These are phyloP conservation scores for Caenorhabditis sp. DNA, from an alignment of 2,888 invertebrate genomes.

Conservation along the genomic window DNA sequence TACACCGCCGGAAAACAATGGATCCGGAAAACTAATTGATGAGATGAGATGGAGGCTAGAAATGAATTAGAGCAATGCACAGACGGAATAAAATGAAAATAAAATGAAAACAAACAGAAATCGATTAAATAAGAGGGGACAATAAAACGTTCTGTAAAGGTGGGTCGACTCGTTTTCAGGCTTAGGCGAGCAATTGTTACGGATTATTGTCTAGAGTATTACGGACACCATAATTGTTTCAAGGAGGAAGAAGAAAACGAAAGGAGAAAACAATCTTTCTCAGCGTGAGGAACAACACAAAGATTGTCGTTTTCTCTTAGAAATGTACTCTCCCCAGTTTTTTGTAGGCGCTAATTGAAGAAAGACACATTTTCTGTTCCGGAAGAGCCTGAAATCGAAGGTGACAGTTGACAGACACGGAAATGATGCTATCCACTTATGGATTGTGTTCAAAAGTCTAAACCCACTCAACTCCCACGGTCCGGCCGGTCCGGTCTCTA, in stretches of 20 bases:
- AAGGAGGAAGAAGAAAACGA: background rate
- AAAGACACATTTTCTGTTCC: no score
- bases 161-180: background rate
- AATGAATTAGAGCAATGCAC: background rate
- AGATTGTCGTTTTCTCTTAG: background rate
- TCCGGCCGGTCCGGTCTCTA: no score
- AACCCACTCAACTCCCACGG: no score
- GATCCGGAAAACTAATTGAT: slow-evolving; percentile 9
- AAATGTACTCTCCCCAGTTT: no score
- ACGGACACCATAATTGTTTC: background rate
- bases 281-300: background rate
- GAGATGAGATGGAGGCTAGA: background rate
- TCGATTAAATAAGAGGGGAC: background rate
- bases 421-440: no score
- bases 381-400: no score
- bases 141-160: background rate
- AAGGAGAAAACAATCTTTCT: background rate
- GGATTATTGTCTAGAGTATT: background rate
- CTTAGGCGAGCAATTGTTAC: background rate
- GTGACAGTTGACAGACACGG: no score
- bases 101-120: background rate
- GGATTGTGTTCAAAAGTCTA: no score
- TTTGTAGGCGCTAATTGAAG: no score
- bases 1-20: background rate
- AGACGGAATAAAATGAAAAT: background rate